Evolutionary conservation across 2,113 vertebrate genomes (phyloP), one percentile per base, ranked within the genome.

Genomic region (Proteles cristata): DNA sequence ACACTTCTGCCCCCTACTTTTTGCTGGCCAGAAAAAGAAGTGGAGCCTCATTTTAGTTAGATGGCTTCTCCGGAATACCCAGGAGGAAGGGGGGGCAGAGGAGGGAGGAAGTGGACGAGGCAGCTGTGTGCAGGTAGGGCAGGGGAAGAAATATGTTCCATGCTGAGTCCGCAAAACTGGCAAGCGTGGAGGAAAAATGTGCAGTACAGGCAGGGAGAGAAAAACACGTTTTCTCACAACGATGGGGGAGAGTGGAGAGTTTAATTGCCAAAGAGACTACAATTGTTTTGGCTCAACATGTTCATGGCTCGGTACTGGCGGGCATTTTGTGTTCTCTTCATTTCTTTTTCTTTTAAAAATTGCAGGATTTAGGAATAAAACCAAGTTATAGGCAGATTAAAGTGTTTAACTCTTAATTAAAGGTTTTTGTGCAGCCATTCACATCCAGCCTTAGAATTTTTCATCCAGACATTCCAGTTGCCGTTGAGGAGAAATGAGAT

Each of bases 401-500:
- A 96, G 96, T 88, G 94, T 94, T 97, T 96, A 94, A 94, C 91
- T 94, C 66, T 94, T 97, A 97, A 98, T 98, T 95, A 97, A 97
- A 96, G 96, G 94, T 91, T 97, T 97, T 74, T 61, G 87, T 93
- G 83, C 88, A 88, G 55, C 71, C 88, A 55, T 69, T 90, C 31
- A 61, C 90, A 81, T 90, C 92, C 94, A 66, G 58, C 43, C 73
- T 83, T 71, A n/a, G 88, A 80, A 90, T 93, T 92, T 96, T 85
- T 96, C 73, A 96, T 89, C 68, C 94, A 89, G 48, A 73, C 66
- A 63, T 91, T 76, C 90, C 88, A 63, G 69, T 85, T 90, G 88
- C 96, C 17, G 48, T 53, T 63, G 88, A 94, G 50, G 83, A 98
- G 83, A 90, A 95, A 88, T 68, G 93, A 90, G 90, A 94, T 83